Conservation (phyloP, 2,113 vertebrate genomes). For the Pterophyllum scalare region DNA sequence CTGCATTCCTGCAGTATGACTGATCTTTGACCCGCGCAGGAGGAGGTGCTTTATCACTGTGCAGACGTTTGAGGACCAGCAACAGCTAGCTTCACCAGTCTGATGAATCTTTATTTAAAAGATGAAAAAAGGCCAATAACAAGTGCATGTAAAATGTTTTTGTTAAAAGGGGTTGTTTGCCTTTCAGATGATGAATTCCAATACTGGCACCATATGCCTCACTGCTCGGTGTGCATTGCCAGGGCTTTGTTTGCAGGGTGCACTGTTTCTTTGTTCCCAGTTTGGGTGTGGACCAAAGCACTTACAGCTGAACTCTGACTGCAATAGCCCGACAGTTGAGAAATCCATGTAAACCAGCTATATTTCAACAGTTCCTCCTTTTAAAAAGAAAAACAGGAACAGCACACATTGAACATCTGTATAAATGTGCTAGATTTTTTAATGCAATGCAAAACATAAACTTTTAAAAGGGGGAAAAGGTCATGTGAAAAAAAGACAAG, state of each 20-base stretch:
- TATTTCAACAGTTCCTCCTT: neutral
- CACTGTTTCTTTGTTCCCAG: conserved; percentile 37
- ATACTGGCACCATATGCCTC: neutral
- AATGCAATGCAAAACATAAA: too few relatives aligned
- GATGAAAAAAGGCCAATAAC: neutral
- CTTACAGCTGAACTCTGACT: conserved; percentile 23
- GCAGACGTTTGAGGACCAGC: neutral
- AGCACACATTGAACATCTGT: neutral
- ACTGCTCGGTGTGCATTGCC: conserved; percentile 11
- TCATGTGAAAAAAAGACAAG: too few relatives aligned
- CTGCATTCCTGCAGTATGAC: neutral
- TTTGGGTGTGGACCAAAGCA: conserved; percentile 25
- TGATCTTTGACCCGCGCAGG: neutral
- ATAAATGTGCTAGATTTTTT: neutral
- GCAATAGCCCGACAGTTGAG: neutral
- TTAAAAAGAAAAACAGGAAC: neutral
- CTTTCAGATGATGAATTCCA: neutral
- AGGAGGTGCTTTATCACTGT: neutral
- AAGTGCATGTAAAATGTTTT: neutral
- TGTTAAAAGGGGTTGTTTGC: conserved; percentile 11
- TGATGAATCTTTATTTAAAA: neutral
- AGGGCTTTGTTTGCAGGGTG: conserved; percentile 38
- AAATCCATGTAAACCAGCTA: conserved; percentile 7
- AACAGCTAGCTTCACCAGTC: neutral
- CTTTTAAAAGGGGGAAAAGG: too few relatives aligned